Conservation (phyloP, 2,797 vertebrate species). For the Rhinichthys osculus region DNA sequence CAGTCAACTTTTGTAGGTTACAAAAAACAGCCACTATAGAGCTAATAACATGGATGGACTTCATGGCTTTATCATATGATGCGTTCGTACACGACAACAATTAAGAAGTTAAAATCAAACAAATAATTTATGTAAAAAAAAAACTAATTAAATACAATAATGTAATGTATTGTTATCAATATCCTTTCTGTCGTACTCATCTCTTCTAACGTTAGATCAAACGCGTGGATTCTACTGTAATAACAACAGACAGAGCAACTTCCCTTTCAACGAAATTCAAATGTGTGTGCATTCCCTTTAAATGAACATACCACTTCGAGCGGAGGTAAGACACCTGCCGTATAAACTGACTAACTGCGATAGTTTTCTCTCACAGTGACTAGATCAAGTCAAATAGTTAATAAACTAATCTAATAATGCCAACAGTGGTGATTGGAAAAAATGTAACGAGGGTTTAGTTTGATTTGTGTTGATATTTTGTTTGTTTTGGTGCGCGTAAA, state of each 20-base stretch:
- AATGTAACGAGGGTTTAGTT: neutral
- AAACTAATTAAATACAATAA: neutral
- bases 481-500: neutral
- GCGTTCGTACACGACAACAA: neutral
- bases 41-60: neutral
- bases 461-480: neutral
- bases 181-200: neutral
- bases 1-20: neutral
- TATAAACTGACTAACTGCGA: neutral
- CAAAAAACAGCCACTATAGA: neutral
- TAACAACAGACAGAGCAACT: slow-evolving; percentile 30
- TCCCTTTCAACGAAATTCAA: slow-evolving; percentile 51
- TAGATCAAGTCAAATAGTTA: rapidly evolving
- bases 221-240: neutral
- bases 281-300: slow-evolving; percentile 77
- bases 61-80: neutral
- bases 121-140: neutral
- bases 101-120: neutral
- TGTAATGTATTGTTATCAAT: neutral
- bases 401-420: rapidly evolving
- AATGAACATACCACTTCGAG: slow-evolving; percentile 63
- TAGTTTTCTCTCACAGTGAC: no score
- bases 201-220: neutral
- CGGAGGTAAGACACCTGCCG: slow-evolving; percentile 6
- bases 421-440: rapidly evolving